phyloP scores from a whole-genome alignment of 2,113 vertebrate species.

The Limanda limanda region DNA sequence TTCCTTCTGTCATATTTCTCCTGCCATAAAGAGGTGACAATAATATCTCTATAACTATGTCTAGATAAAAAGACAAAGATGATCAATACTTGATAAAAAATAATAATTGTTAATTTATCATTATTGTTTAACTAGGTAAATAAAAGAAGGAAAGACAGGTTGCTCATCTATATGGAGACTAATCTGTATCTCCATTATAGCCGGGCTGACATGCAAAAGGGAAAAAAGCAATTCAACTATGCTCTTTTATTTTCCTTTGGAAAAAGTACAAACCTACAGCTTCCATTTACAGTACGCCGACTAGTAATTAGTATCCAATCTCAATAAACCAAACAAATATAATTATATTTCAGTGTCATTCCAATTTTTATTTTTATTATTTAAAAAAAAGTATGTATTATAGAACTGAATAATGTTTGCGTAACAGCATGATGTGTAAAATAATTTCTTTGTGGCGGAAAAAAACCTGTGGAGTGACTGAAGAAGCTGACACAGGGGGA shows the following conservation, averaged over 20 bases:
- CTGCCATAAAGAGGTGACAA: too few relatives aligned
- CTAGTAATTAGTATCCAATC: neutral
- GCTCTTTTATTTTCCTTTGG: too few relatives aligned
- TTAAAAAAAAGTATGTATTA: neutral
- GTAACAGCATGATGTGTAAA: constrained; percentile 52
- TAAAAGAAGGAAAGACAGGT: too few relatives aligned
- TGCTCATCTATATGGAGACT: too few relatives aligned
- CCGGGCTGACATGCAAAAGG: neutral
- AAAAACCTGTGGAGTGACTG: constrained; percentile 62
- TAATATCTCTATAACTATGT: too few relatives aligned
- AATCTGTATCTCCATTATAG: neutral
- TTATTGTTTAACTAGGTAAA: too few relatives aligned
- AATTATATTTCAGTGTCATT: neutral
- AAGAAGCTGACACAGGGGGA: constrained; percentile 63
- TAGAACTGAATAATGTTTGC: constrained; percentile 9
- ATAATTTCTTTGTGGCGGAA: constrained; percentile 51
- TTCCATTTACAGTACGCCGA: neutral
- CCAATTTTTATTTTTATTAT: constrained; percentile 2
- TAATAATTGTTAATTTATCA: too few relatives aligned
- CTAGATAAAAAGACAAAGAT: too few relatives aligned
- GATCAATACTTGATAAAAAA: too few relatives aligned
- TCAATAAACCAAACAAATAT: neutral
- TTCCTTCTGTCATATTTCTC: too few relatives aligned
- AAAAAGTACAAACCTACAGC: neutral
- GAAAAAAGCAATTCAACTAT: neutral